Base-by-base conservation (phyloP, 1,140 invertebrate genomes). In the Pectinophora gossypiella region DNA sequence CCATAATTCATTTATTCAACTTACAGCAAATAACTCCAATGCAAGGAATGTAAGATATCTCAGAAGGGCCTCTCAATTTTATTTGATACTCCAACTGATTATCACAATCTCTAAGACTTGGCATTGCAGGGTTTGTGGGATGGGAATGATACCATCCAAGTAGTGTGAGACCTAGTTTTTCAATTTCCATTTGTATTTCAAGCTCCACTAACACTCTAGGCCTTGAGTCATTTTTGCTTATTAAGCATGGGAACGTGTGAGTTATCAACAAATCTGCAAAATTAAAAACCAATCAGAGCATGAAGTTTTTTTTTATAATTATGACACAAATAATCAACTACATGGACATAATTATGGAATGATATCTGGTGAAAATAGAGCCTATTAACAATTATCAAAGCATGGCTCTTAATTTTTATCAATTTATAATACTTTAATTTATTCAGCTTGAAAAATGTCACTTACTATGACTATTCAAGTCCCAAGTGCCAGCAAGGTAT, bases 141-240 rank as follows among this genome's bases (percentile, higher is more conserved):
- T 98, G 97, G n/a, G 96, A 97, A 76, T 99, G 97, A 89, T 99
- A 99, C 97, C 97, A 98, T 3, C 97, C 97, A 22, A 98, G 93
- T 7, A 98, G 87, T 19, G 92, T 92, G 19, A 98, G 89, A 49
- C 94, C 93, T 56, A 94, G 90, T 68, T 92, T 92, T 72, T 96
- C 93, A 87, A 98, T 95, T 42, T 91, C 90, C 72, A 93, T 91
- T 44, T 93, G 92, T 69, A 98, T 96, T 88, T 97, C 93, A 12
- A 91, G 84, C 75, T 96, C 95, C 13, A 95, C 92, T 58, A 94
- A 87, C 19, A 91, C 90, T 44, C 92, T 91, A 35, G 92, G 90
- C 58, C 94, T 91, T 57, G 91, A 90, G 72, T 97, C 95, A 56
- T 91, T 92, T 42, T 96, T 92, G 51, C 93, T 92, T 74, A 94